Evolutionary conservation across 2,113 vertebrate genomes (phyloP).

Genomic region (Uria aalge): DNA sequence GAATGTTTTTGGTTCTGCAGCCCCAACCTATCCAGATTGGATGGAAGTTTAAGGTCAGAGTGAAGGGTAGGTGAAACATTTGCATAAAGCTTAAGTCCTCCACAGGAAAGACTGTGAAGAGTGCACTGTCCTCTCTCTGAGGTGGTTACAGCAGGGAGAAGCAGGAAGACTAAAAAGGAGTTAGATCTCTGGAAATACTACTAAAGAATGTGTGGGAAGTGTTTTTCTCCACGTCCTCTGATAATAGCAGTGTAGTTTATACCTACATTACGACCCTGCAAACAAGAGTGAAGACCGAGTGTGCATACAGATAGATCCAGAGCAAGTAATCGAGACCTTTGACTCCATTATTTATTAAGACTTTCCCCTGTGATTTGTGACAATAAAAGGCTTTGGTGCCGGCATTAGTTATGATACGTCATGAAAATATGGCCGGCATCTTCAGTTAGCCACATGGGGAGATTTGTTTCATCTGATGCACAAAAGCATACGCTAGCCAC

Average conservation of each 20-base stretch:
- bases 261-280: background rate
- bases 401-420: background rate
- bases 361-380: background rate
- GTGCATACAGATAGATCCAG: background rate
- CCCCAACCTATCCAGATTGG: rapidly evolving
- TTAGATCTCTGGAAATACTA: background rate
- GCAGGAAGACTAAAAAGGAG: background rate
- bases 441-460: background rate
- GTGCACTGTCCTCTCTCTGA: background rate
- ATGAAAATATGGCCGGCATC: background rate
- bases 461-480: background rate
- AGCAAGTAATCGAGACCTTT: background rate
- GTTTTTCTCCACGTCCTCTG: background rate
- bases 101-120: background rate
- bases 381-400: background rate
- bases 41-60: background rate
- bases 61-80: background rate
- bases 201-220: background rate
- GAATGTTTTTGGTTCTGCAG: background rate
- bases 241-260: background rate
- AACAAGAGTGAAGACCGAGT: background rate
- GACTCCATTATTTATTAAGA: background rate
- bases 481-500: background rate
- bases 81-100: background rate
- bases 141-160: background rate